Evolutionary conservation across 1,140 invertebrate genomes (phyloP).

Genomic region (Sminthurinus signatus): DNA sequence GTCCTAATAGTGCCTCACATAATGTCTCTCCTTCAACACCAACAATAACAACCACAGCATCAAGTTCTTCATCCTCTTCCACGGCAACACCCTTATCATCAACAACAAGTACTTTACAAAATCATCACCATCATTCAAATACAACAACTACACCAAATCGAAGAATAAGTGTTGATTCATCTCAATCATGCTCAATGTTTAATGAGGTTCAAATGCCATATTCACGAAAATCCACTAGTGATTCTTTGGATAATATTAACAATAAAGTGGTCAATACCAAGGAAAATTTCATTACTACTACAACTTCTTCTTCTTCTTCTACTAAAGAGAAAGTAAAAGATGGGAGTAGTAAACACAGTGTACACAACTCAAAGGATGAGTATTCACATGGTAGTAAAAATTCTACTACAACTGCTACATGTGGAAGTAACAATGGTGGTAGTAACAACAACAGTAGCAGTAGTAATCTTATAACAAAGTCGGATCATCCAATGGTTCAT

Average conservation of each 20-base stretch:
- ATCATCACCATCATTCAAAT: no score
- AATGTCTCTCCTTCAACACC: constrained; percentile 10
- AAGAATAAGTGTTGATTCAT: constrained; percentile 19
- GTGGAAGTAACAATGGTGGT: constrained; percentile 19
- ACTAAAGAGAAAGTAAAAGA: neutral
- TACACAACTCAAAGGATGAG: no score
- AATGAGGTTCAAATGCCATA: no score
- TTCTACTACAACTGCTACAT: no score
- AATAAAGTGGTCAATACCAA: neutral
- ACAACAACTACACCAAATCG: constrained; percentile 9
- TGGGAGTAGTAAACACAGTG: no score
- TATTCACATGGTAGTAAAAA: no score
- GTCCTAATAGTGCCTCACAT: constrained; percentile 11
- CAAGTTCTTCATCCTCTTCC: neutral
- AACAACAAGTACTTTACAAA: neutral
- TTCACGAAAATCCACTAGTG: no score
- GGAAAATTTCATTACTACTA: neutral
- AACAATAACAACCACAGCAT: no score
- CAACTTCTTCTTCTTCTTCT: no score
- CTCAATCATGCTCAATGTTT: neutral
- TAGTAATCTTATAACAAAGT: no score
- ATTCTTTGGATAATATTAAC: neutral
- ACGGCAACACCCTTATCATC: neutral
- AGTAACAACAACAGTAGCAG: constrained; percentile 21
- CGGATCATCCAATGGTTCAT: constrained; percentile 16